phyloP scores from a whole-genome alignment of 1,140 invertebrate species.

The Belonocnema kinseyi region DNA sequence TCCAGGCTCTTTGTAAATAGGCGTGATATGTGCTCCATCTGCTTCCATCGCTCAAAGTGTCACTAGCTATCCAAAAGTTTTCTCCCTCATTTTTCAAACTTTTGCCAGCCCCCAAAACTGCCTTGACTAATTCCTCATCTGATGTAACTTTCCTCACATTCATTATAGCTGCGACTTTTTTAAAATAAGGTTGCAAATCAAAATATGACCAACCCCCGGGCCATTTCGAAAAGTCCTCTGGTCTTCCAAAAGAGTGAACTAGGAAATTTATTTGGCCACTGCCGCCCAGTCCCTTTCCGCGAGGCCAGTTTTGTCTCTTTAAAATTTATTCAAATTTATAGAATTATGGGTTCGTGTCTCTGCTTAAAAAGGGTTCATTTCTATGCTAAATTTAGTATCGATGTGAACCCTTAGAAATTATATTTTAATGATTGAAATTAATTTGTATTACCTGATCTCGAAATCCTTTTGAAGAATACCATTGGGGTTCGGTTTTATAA shows the following conservation, averaged over 20 bases:
- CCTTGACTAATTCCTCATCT: conserved; percentile 64
- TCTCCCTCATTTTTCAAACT: conserved; percentile 65
- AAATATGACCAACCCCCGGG: conserved; percentile 77
- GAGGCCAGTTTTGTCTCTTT: conserved; percentile 79
- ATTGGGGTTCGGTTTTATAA: conserved; percentile 79
- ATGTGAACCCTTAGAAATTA: conserved; percentile 4
- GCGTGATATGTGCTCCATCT: conserved; percentile 82
- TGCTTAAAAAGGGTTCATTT: not conserved
- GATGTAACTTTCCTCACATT: conserved; percentile 66
- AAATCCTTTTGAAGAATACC: conserved; percentile 80
- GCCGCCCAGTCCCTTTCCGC: conserved; percentile 83
- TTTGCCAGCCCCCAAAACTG: conserved; percentile 57
- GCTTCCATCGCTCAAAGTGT: conserved; percentile 80
- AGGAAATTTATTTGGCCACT: conserved; percentile 84
- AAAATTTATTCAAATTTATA: conserved; percentile 32
- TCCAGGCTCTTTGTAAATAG: conserved; percentile 81
- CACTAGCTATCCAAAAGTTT: conserved; percentile 74
- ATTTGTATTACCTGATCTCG: conserved; percentile 75
- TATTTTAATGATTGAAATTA: conserved; percentile 6
- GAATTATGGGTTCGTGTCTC: not conserved
- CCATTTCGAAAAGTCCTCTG: conserved; percentile 80
- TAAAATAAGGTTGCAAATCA: conserved; percentile 76
- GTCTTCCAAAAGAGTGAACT: conserved; percentile 80
- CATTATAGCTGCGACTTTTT: conserved; percentile 71
- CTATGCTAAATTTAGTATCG: not conserved